Percentiles rank a stretch among this genome's conserved stretches.
Conservation (phyloP, 2,113 vertebrate species). For the Esox niger region DNA sequence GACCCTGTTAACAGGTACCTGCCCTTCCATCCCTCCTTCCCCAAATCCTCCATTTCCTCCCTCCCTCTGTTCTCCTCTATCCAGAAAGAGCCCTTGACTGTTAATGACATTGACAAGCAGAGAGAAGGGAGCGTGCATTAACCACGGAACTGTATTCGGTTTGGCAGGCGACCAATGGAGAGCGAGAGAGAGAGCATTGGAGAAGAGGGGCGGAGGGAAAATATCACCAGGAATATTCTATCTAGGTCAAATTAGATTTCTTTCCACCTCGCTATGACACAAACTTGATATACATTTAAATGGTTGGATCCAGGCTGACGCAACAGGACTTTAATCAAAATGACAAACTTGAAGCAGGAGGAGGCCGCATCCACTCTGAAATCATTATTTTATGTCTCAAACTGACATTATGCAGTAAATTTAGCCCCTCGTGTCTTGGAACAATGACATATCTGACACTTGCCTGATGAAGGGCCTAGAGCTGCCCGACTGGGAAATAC, state of each 20-base stretch:
- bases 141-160: conserved; percentile 19
- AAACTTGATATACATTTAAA: conserved; percentile 25
- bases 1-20: conserved; percentile 48
- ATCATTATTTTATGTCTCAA: conserved; percentile 1
- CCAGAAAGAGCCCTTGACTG: conserved; percentile 31
- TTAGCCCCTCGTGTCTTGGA: background rate
- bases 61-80: background rate
- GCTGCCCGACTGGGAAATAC: background rate
- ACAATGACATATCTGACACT: conserved; percentile 9
- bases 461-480: background rate
- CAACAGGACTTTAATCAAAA: conserved; percentile 25
- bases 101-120: conserved; percentile 27
- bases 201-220: too few relatives aligned
- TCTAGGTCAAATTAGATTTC: conserved; percentile 26
- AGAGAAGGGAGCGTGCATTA: conserved; percentile 14
- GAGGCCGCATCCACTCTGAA: conserved; percentile 3
- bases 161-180: background rate
- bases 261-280: background rate
- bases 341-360: conserved; percentile 30
- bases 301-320: conserved; percentile 12
- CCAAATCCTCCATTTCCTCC: conserved; percentile 7
- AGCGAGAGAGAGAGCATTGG: background rate
- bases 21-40: background rate
- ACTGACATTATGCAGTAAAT: conserved; percentile 19
- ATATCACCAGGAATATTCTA: conserved; percentile 12